A percentile compares a stretch with the other conserved stretches of the same genome.
Evolutionary conservation across 2,888 invertebrate species (phyloP).

Genomic region (Drosophila phalerata): DNA sequence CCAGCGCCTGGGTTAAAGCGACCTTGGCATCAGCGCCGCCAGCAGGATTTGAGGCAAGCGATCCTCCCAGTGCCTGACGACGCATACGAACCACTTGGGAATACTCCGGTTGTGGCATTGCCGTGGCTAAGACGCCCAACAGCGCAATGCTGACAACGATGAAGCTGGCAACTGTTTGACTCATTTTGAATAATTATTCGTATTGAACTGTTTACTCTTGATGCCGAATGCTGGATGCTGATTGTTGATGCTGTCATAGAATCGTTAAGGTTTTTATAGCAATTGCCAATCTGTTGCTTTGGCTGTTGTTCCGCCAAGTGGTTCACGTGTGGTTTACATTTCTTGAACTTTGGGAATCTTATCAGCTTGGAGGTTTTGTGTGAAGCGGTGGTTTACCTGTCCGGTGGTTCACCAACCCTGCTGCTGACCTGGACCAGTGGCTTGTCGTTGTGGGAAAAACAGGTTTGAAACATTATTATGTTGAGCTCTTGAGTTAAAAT

Average conservation of each 20-base stretch:
- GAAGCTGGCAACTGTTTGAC: constrained; percentile 19
- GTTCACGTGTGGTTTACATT: constrained; percentile 41
- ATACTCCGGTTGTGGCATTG: constrained; percentile 47
- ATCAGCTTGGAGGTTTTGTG: constrained; percentile 30
- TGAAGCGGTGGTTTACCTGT: constrained; percentile 46
- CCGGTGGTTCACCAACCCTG: background rate
- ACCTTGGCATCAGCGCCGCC: constrained; percentile 64
- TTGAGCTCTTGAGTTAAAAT: background rate
- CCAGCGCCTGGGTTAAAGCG: constrained; percentile 53
- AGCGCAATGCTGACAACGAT: constrained; percentile 43
- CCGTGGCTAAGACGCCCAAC: constrained; percentile 31
- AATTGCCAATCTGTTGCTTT: background rate
- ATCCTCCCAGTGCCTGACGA: constrained; percentile 63
- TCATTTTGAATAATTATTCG: constrained; percentile 38
- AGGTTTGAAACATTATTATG: background rate
- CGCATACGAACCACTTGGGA: constrained; percentile 34
- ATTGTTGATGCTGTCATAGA: constrained; percentile 36
- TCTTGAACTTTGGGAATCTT: constrained; percentile 6
- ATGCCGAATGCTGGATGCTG: constrained; percentile 23
- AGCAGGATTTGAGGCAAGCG: constrained; percentile 55
- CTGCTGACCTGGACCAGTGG: background rate
- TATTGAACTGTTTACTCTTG: constrained; percentile 14
- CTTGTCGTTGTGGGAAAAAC: background rate
- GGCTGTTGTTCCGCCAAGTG: background rate
- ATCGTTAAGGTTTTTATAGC: constrained; percentile 35